phyloP scores from a whole-genome alignment of 1,140 invertebrate species.

The Drosophila lacteicornis region DNA sequence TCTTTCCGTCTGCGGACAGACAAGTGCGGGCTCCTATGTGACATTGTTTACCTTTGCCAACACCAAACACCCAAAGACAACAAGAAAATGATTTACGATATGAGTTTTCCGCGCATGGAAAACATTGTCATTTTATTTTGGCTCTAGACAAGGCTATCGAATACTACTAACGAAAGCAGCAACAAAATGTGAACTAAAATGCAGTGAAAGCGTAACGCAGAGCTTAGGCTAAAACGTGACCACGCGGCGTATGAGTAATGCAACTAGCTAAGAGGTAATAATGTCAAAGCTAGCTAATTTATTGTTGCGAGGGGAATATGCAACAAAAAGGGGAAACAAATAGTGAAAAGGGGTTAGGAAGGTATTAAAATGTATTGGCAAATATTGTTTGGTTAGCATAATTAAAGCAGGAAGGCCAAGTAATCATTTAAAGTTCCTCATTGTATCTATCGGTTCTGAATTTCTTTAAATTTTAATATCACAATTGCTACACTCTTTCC shows the following conservation, averaged over 20 bases:
- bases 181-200: slow-evolving; percentile 12
- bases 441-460: no score
- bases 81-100: slow-evolving; percentile 55
- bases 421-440: no score
- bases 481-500: not conserved
- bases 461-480: no score
- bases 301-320: not conserved
- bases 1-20: slow-evolving; percentile 32
- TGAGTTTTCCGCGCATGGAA: slow-evolving; percentile 44
- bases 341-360: no score
- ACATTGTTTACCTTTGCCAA: slow-evolving; percentile 76
- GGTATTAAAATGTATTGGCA: no score
- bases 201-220: slow-evolving; percentile 19
- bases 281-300: slow-evolving; percentile 1
- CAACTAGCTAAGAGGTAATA: slow-evolving; percentile 7
- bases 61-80: slow-evolving; percentile 23
- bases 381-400: not conserved
- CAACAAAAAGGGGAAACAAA: not conserved
- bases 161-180: slow-evolving; percentile 9
- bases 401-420: no score
- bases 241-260: slow-evolving; percentile 45
- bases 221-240: slow-evolving; percentile 41
- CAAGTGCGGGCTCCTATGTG: slow-evolving; percentile 61
- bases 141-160: slow-evolving; percentile 48
- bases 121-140: slow-evolving; percentile 56